Evolutionary conservation across 2,888 invertebrate genomes (phyloP), one percentile per base, ranked within the genome.

Genomic region (Caradrina kadenii): DNA sequence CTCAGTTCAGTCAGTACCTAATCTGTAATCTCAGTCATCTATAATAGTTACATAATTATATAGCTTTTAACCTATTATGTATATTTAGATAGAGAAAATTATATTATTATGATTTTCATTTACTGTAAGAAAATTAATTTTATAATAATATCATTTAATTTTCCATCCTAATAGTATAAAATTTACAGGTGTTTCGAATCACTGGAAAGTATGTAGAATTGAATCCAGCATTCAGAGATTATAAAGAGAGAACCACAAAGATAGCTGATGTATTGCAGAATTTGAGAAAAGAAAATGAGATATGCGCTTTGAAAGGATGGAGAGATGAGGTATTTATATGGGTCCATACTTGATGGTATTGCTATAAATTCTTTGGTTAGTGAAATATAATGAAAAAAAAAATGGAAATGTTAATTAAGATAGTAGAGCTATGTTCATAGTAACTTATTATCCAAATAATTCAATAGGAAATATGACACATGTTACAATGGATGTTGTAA

Each of bases 241-340:
- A 98, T 90, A 97, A 97, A 81, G 98, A 98, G 88, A 96, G 98
- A 84, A 98, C 98, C 74, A 96, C 96, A 65, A 97, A 97, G 88
- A 96, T 99, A 58, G 98, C 98, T 80, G 96, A 97, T 90, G 97
- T 99, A 71, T 96, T 99, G 86, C 96, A 97, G 84, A 97, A 98
- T 89, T 96, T 99, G 89, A 96, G 97, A 74, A 96, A 96, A 76
- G 97, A 98, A 85, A 97, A 98, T 87, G 96, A 97, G 83, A 98
- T 99, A 90, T 96, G 97, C 79, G 98, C 99, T 54, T 94, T 99
- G 11, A 97, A 97, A 89, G 99, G 99, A 21, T 99, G 99, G 99
- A 96, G 99, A 90, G 98, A 99, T 96, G 99, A 99, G 97, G 98
- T 98, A 92, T 53, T 45, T 17, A 55, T 67, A 15, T 45, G 42